A percentile compares a stretch with the other conserved stretches of the same genome.
Evolutionary conservation across 2,113 vertebrate genomes (phyloP).

Genomic region (Donacobius atricapilla): DNA sequence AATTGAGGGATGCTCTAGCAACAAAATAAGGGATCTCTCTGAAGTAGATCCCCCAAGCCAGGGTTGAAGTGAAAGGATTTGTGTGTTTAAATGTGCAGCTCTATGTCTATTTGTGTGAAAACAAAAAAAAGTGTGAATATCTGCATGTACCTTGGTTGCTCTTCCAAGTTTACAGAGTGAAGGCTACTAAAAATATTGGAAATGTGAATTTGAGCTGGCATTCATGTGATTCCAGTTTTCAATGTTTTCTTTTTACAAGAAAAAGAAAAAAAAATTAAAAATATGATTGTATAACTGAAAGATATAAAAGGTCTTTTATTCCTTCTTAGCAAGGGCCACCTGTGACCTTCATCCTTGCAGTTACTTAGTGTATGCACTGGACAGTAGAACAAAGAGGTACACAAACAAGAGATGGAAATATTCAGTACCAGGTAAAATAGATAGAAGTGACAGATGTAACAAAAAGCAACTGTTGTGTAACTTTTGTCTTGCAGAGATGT

Average conservation of each 20-base stretch:
- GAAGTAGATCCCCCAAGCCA: neutral
- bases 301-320: neutral
- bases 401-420: neutral
- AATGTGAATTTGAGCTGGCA: neutral
- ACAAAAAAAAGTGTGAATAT: neutral
- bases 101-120: neutral
- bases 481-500: neutral
- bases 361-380: neutral
- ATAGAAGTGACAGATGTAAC: neutral
- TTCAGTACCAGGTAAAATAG: neutral
- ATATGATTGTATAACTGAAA: neutral
- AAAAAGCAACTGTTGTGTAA: neutral
- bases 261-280: neutral
- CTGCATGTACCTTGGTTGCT: neutral
- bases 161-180: neutral
- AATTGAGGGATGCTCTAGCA: neutral
- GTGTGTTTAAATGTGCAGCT: neutral
- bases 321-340: neutral
- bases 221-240: neutral
- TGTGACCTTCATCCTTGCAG: neutral
- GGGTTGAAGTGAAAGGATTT: neutral
- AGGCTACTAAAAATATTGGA: neutral
- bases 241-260: neutral
- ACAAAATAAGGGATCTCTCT: neutral
- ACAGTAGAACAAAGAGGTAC: neutral